Evolutionary conservation across 2,797 vertebrate genomes (phyloP).

Genomic region (Botia kubotai): DNA sequence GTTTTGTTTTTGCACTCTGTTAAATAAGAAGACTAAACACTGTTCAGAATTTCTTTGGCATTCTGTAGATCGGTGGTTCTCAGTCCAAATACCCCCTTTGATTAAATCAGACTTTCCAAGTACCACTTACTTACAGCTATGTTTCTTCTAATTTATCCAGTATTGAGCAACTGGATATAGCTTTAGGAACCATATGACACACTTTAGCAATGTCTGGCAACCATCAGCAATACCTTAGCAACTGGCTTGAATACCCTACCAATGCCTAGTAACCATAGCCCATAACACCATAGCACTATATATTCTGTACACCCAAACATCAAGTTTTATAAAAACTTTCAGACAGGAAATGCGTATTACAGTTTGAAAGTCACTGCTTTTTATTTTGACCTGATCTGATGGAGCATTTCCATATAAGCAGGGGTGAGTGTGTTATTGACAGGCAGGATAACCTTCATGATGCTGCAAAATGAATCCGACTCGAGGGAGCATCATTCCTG

Average conservation of each 20-base stretch:
- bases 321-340: too few relatives aligned
- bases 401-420: constrained; percentile 10
- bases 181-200: too few relatives aligned
- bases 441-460: constrained; percentile 43
- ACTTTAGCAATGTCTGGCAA: too few relatives aligned
- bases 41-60: constrained; percentile 27
- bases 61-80: neutral
- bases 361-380: neutral
- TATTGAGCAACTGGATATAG: neutral
- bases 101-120: neutral
- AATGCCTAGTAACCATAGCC: neutral
- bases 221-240: too few relatives aligned
- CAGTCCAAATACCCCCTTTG: neutral
- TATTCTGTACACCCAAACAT: too few relatives aligned
- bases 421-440: constrained; percentile 9
- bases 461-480: constrained; percentile 34
- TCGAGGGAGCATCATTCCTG: constrained; percentile 27
- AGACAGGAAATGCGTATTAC: too few relatives aligned
- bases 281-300: neutral
- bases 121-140: neutral
- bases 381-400: constrained; percentile 29
- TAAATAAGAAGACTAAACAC: constrained; percentile 58
- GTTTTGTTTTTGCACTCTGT: constrained; percentile 55
- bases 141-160: neutral
- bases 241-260: neutral